Evolutionary conservation across 2,113 vertebrate species (phyloP), one percentile per base, ranked within the genome.

Genomic region (Odontesthes bonariensis): DNA sequence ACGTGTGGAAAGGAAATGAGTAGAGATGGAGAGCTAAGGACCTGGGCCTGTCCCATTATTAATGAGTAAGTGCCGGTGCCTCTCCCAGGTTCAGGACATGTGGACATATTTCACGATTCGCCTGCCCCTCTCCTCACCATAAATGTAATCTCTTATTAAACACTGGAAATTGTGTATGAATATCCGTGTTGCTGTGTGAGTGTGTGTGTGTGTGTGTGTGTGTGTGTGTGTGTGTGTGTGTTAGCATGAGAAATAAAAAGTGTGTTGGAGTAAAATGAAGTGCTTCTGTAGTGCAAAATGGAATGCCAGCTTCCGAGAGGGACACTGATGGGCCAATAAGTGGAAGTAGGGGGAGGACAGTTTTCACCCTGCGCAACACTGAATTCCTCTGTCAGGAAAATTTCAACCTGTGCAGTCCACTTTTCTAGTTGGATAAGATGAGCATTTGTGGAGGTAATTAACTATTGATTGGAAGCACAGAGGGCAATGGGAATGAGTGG

Each of bases 101-200:
- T 82, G 70, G 80, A 86, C 82, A 89, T 89, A 90, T 89, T 90
- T 88, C 84, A 85, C 77, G 22, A 69, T 64, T 78, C 14, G 51
- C 73, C 70, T 74, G 77, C 75, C 82, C 84, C 73, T 82, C 79
- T 86, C 54, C 78, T 72, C 77, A 72, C 86, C 78, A 83, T 86
- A 89, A 91, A 88, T 85, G 88, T 86, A 85, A 91, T 88, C 73
- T 88, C 82, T 90, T 91, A 86, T 88, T 91, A 88, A 92, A 80
- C 80, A 79, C 62, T 32, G 56, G 72, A 82, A 79, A 81, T 55
- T 68, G 64, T 56, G 73, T 58, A 69, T 67, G 73, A 32, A 72
- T 77, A 63, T 81, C 58, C 81, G 64, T 72, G 73, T 70, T 20
- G 84, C 12, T 47, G 71, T 67, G 73, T 69, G 64, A 75, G 65